A percentile compares a stretch with the other conserved stretches of the same genome.
Conservation (phyloP, 2,113 vertebrate genomes). For the Neofelis nebulosa region DNA sequence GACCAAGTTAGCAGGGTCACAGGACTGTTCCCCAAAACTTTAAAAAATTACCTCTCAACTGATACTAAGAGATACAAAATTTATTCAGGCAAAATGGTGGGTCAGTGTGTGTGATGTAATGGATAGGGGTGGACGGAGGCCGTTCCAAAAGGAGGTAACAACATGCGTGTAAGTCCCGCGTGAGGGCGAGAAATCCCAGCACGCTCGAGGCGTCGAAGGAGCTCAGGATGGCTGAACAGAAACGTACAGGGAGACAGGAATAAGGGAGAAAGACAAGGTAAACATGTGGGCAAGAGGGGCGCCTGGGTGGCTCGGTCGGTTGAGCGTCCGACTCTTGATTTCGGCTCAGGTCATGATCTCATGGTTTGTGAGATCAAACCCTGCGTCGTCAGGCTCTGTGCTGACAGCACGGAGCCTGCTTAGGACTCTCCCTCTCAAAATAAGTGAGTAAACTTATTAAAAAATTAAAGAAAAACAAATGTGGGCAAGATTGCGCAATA, state of each 20-base stretch:
- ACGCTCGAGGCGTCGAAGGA: background rate
- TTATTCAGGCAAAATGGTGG: background rate
- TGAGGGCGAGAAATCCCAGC: background rate
- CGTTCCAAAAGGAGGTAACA: background rate
- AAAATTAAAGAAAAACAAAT: no score
- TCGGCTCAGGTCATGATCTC: no score
- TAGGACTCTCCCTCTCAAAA: no score
- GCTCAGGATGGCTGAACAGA: background rate
- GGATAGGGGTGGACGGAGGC: background rate
- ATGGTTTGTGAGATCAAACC: no score
- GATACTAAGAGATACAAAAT: background rate
- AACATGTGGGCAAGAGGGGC: background rate
- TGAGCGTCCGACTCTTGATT: no score
- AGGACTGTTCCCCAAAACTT: background rate
- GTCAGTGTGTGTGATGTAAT: background rate
- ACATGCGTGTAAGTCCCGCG: fast-evolving
- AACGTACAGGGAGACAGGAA: background rate
- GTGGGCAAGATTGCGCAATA: fast-evolving
- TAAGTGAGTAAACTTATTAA: no score
- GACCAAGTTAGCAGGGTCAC: background rate
- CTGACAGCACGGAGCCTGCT: no score
- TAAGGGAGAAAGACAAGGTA: background rate
- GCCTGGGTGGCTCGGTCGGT: no score
- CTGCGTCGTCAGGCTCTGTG: no score
- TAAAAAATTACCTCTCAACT: background rate